Conservation (phyloP, 2,888 invertebrate genomes). For the Macaria notata region DNA sequence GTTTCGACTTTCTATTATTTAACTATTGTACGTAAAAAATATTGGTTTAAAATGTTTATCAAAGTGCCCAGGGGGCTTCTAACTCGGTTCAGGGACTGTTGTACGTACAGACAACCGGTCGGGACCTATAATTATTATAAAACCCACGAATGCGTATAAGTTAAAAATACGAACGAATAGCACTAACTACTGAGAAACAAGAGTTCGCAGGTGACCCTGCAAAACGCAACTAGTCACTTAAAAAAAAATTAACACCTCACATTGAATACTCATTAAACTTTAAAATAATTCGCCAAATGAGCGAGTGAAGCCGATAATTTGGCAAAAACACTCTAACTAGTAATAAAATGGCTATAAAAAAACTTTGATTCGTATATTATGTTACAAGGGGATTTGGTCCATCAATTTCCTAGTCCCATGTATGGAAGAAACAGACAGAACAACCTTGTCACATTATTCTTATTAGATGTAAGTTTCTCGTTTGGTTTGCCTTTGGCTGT, state of each 20-base stretch:
- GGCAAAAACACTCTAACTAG: constrained; percentile 5
- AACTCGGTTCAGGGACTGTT: no score
- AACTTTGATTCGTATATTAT: no score
- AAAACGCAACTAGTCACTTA: no score
- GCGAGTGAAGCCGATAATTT: constrained; percentile 6
- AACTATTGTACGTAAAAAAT: neutral
- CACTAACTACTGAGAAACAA: no score
- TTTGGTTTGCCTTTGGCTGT: constrained; percentile 1
- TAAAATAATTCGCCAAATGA: constrained; percentile 4
- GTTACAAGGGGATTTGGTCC: no score
- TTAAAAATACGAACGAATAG: neutral
- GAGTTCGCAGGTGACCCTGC: no score
- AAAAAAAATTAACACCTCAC: constrained; percentile 9
- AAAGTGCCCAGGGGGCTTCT: no score
- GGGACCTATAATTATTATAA: no score
- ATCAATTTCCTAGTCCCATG: neutral
- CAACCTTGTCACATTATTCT: constrained; percentile 3
- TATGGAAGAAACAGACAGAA: neutral
- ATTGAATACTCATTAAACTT: constrained; percentile 17
- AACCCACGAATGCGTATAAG: no score
- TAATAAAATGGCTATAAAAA: constrained; percentile 10
- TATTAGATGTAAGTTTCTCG: constrained; percentile 10
- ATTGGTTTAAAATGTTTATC: no score
- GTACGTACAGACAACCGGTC: no score
- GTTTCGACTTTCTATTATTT: neutral